Evolutionary conservation across 2,113 vertebrate species (phyloP), one percentile per base, ranked within the genome.

Genomic region (Zosterops pallidus): DNA sequence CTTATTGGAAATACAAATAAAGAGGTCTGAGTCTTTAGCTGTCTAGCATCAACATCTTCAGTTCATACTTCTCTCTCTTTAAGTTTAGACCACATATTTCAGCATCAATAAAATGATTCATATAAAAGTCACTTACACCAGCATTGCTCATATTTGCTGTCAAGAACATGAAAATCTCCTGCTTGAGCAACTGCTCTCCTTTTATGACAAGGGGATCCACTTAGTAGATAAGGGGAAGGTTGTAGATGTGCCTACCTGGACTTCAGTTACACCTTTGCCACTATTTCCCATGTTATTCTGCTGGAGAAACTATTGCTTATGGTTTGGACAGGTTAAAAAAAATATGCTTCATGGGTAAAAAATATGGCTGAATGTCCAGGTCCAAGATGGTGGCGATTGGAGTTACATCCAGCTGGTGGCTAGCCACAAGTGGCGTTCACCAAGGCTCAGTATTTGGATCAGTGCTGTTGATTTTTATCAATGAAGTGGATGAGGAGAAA

Each of bases 401-500:
- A 70, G 16, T n/a, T 55, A n/a, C 20, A 55, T 6, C 20, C n/a
- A 47, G 49, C 20, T 63, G 24, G 49, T 35, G 56, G 15, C n/a
- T 2, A 6, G 41, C 11, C 49, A 63, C 12, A 55, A 41, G 41
- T 47, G 28, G 4, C 1, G 0, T 25, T 79, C 24, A 20, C 4
- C 41, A 63, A 24, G n/a, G 13, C 13, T 41, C n/a, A 9, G 9
- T 18, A 47, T 0, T 25, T 11, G 12, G n/a, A n/a, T 25, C 29
- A 29, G 29, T 18, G 7, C 13, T 41, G n/a, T 31, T 49, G 46
- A 35, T 63, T 52, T 63, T 71, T 55, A n/a, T n/a, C n/a, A 25
- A 1, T 39, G 3, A 29, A 47, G 20, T 29, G 41, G 24, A 8
- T 2, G 3, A 70, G 24, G 10, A 24, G 8, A 47, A 4, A 1